A percentile compares a stretch with the other conserved stretches of the same genome.
These are phyloP conservation scores for Climacteris rufus DNA, from an alignment of 2,113 vertebrate genomes.

Conservation along the genomic window DNA sequence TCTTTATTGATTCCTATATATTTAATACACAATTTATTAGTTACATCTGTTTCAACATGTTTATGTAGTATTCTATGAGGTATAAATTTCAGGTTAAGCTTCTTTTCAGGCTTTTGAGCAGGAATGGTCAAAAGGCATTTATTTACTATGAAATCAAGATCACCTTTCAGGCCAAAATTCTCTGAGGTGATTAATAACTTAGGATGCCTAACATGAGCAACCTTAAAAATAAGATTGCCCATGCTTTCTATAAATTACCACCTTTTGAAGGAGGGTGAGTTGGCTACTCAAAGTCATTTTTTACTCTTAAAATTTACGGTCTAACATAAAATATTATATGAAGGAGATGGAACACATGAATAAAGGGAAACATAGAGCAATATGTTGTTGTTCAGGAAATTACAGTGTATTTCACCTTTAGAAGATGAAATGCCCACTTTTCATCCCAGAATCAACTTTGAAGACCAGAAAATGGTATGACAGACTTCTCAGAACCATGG, in stretches of 20 bases:
- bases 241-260: background rate
- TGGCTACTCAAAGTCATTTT: background rate
- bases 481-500: background rate
- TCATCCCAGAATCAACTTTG: background rate
- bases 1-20: background rate
- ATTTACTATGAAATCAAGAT: background rate
- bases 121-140: background rate
- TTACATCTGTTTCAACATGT: slow-evolving; percentile 4
- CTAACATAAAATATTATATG: background rate
- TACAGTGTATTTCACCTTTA: background rate
- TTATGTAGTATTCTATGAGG: background rate
- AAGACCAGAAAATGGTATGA: background rate
- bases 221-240: background rate
- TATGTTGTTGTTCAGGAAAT: background rate
- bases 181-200: background rate
- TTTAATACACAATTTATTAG: slow-evolving; percentile 44
- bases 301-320: background rate
- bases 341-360: background rate
- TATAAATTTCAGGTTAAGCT: background rate
- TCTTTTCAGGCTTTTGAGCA: background rate
- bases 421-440: background rate
- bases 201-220: background rate
- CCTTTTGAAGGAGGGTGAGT: background rate
- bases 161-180: background rate
- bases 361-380: background rate